Conservation (phyloP, 2,797 vertebrate species). For the Amphiprion clarkii region DNA sequence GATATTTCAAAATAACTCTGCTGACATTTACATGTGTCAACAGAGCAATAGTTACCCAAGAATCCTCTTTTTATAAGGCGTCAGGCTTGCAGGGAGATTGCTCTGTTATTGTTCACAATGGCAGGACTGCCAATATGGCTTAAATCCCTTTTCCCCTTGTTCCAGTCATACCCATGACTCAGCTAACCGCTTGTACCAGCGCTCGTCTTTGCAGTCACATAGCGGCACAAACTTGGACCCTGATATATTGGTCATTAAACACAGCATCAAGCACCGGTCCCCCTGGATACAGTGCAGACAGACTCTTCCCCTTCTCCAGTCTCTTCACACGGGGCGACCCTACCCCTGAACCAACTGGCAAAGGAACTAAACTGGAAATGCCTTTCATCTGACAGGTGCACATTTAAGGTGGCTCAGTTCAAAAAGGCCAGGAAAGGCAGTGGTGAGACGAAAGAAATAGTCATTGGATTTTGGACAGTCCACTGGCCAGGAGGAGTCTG, state of each 20-base stretch:
- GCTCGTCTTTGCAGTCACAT: conserved; percentile 34
- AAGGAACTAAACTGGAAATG: conserved; percentile 30
- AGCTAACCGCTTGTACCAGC: conserved; percentile 17
- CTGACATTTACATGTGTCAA: conserved; percentile 70
- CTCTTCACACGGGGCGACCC: conserved; percentile 1
- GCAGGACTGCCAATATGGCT: conserved; percentile 39
- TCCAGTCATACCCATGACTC: conserved; percentile 45
- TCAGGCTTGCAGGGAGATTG: conserved; percentile 1
- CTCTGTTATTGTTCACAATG: conserved; percentile 25
- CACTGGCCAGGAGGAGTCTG: conserved; percentile 86
- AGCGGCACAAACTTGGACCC: conserved; percentile 26
- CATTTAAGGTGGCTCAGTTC: conserved; percentile 42
- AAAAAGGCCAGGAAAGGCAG: conserved; percentile 26
- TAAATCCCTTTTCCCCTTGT: conserved; percentile 41
- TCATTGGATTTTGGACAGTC: conserved; percentile 88
- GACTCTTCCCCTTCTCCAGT: conserved; percentile 9
- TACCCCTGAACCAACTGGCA: conserved; percentile 24
- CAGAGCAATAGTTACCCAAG: conserved; percentile 21
- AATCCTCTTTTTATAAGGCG: conserved; percentile 47
- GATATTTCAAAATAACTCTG: conserved; percentile 80
- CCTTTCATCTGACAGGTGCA: conserved; percentile 52
- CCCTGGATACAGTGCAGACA: conserved; percentile 24
- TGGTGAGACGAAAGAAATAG: background rate
- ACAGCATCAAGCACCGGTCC: conserved; percentile 24
- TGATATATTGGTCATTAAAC: conserved; percentile 29